Percentiles rank a stretch among this genome's conserved stretches.
Evolutionary conservation across 2,797 vertebrate genomes (phyloP).

Genomic region (Cygnus olor): DNA sequence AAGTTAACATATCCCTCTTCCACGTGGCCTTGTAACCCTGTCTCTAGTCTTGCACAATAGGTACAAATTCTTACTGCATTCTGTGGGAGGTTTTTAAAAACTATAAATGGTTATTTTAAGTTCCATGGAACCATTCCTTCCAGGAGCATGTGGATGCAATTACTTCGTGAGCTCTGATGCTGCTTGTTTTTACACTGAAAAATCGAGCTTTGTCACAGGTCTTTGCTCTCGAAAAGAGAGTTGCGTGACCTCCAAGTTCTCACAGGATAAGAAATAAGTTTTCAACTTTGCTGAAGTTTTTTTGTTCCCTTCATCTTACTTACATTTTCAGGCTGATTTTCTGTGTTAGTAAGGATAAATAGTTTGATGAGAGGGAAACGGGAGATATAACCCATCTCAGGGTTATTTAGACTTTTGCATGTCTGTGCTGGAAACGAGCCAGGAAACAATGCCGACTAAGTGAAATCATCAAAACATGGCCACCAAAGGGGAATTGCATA

Average conservation of each 20-base stretch:
- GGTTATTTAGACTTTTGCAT: background rate
- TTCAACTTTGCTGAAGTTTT: background rate
- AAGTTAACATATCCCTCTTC: background rate
- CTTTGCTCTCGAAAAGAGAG: background rate
- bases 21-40: background rate
- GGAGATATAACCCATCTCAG: background rate
- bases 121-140: background rate
- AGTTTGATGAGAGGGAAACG: background rate
- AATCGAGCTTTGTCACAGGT: background rate
- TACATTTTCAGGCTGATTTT: background rate
- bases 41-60: background rate
- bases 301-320: background rate
- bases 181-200: background rate
- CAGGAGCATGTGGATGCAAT: slow-evolving; percentile 26
- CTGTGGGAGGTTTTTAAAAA: slow-evolving; percentile 3
- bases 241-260: background rate
- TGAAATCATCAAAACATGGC: background rate
- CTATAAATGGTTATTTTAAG: slow-evolving; percentile 41
- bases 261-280: background rate
- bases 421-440: background rate
- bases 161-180: background rate
- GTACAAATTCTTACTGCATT: slow-evolving; percentile 2
- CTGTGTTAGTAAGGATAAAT: background rate
- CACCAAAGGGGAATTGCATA: background rate
- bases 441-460: background rate